phyloP scores from a whole-genome alignment of 2,797 vertebrate species.

The Sebastes flavidus region DNA sequence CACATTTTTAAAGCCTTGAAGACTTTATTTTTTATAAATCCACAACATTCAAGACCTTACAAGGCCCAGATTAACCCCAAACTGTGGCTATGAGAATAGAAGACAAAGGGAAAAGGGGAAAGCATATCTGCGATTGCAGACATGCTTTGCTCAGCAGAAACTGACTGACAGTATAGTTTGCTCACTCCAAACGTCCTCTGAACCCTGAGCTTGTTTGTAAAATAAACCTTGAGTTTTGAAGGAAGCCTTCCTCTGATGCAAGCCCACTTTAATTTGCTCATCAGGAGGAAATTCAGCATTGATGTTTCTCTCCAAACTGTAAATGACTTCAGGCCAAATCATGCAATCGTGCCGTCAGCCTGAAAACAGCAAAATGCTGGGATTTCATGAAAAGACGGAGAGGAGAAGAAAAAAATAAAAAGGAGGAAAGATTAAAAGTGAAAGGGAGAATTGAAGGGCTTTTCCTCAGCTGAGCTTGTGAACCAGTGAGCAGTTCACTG shows the following conservation, averaged over 20 bases:
- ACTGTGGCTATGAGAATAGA: no score
- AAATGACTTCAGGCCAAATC: background rate
- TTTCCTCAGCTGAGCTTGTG: background rate
- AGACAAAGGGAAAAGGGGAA: no score
- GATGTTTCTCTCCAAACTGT: slow-evolving; percentile 25
- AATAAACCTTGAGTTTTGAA: background rate
- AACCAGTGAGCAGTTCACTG: slow-evolving; percentile 9
- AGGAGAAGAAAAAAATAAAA: accelerated
- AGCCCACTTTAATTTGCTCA: background rate
- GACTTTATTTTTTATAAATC: no score
- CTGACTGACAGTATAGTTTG: background rate
- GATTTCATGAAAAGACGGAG: background rate
- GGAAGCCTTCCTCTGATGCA: slow-evolving; percentile 4
- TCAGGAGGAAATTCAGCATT: background rate
- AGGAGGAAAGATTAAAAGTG: no score
- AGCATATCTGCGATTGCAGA: no score
- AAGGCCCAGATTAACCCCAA: no score
- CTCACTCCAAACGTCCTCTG: background rate
- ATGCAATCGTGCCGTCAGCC: background rate
- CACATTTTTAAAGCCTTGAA: no score
- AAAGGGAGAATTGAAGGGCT: background rate
- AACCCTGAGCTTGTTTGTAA: background rate
- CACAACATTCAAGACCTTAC: no score
- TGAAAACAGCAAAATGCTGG: background rate
- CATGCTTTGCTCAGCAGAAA: no score